Conservation (phyloP, 2,797 vertebrate species). For the Channa striata region DNA sequence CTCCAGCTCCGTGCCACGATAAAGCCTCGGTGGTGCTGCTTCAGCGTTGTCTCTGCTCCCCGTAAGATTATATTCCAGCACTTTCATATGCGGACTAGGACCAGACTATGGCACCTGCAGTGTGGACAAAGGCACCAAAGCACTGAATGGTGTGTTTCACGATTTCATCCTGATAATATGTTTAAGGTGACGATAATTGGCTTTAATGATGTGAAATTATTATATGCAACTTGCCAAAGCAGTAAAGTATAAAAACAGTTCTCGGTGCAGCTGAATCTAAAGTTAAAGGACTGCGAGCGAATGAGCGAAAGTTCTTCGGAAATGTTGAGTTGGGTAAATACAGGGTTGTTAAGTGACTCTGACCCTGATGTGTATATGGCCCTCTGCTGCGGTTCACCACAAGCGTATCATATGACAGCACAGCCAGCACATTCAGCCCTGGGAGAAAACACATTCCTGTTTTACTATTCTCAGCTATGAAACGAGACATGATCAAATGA, state of each 20-base stretch:
- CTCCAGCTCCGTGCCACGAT: slow-evolving; percentile 15
- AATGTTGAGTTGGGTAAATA: slow-evolving; percentile 59
- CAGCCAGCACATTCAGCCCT: slow-evolving; percentile 51
- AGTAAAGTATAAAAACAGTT: neutral
- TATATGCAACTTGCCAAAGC: neutral
- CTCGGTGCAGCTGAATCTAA: slow-evolving; percentile 1
- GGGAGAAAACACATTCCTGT: slow-evolving; percentile 57
- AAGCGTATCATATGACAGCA: slow-evolving; percentile 77
- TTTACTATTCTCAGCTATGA: slow-evolving; percentile 23
- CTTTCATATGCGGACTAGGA: slow-evolving; percentile 5
- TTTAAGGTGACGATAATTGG: slow-evolving; percentile 12
- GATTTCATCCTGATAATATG: neutral
- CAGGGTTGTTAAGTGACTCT: slow-evolving; percentile 58
- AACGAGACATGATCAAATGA: slow-evolving; percentile 48
- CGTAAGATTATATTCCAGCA: slow-evolving; percentile 47
- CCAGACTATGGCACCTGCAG: neutral
- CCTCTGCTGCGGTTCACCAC: slow-evolving; percentile 78
- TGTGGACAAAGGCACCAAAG: slow-evolving; percentile 4
- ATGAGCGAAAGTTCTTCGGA: slow-evolving; percentile 43
- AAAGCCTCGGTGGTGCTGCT: slow-evolving; percentile 20
- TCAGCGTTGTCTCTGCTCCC: neutral
- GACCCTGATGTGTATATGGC: slow-evolving; percentile 57
- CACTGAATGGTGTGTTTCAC: no score
- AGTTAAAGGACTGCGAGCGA: neutral
- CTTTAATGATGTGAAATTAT: slow-evolving; percentile 11